These are phyloP conservation scores for Ochropleura leucogaster DNA, from an alignment of 2,888 invertebrate species.

Conservation along the genomic window DNA sequence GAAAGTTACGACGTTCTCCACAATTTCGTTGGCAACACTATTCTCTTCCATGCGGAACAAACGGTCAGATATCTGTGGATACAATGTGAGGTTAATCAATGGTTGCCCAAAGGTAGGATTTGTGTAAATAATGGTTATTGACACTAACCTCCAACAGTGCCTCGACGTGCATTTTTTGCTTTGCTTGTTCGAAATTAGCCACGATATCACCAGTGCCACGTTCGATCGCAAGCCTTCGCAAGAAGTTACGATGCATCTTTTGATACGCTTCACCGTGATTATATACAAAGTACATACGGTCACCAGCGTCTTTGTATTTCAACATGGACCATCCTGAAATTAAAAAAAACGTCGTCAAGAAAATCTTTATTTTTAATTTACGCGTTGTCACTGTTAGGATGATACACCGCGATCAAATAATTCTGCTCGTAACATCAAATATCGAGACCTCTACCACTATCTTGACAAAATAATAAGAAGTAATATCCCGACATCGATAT, in stretches of 20 bases:
- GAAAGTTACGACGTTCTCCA: slow-evolving; percentile 75
- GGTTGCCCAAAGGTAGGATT: neutral
- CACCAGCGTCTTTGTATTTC: slow-evolving; percentile 57
- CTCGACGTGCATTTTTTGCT: slow-evolving; percentile 73
- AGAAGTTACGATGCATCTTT: slow-evolving; percentile 64
- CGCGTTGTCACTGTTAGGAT: neutral
- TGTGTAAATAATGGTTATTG: neutral
- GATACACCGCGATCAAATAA: neutral
- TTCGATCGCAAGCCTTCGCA: slow-evolving; percentile 23
- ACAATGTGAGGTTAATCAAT: slow-evolving; percentile 11
- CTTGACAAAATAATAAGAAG: neutral
- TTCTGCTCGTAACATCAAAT: neutral
- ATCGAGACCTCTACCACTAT: neutral
- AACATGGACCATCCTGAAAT: slow-evolving; percentile 75
- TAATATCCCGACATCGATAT: neutral
- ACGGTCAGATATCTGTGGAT: slow-evolving; percentile 72
- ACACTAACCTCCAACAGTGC: slow-evolving; percentile 74
- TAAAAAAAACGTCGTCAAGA: slow-evolving; percentile 4
- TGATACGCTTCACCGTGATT: slow-evolving; percentile 73
- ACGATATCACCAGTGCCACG: neutral
- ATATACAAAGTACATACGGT: slow-evolving; percentile 69
- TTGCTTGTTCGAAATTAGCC: slow-evolving; percentile 50
- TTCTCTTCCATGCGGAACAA: slow-evolving; percentile 75
- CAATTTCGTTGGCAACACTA: slow-evolving; percentile 63
- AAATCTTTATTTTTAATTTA: neutral